Percentiles rank a stretch among this genome's conserved stretches.
Evolutionary conservation across 2,888 invertebrate species (phyloP).

Genomic region (Epsilonema sp.): DNA sequence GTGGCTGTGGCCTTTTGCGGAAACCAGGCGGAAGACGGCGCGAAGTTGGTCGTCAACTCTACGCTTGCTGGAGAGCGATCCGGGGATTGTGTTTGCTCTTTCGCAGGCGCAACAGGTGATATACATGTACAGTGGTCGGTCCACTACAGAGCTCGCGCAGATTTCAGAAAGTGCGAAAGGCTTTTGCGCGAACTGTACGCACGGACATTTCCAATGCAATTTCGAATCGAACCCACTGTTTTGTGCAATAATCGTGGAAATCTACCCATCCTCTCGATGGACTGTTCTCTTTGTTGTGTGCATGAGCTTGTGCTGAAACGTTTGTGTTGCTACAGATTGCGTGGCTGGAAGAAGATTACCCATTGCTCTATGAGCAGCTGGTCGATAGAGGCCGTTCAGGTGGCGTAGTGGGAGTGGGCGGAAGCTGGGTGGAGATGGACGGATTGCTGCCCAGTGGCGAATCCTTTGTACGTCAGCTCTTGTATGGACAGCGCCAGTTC

Average conservation of each 20-base stretch:
- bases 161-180: too few species aligned
- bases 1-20: conserved; percentile 39
- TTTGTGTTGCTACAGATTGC: too few species aligned
- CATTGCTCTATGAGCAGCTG: conserved; percentile 30
- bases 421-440: conserved; percentile 39
- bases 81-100: conserved; percentile 33
- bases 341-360: conserved; percentile 37
- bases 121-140: too few species aligned
- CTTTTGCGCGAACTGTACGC: too few species aligned
- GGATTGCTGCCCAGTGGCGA: conserved; percentile 34
- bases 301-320: too few species aligned
- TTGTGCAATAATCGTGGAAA: too few species aligned
- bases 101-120: conserved; percentile 31
- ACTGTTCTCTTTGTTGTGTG: too few species aligned
- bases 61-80: conserved; percentile 34
- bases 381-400: conserved; percentile 14
- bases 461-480: conserved; percentile 36
- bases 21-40: conserved; percentile 37
- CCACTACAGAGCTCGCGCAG: too few species aligned
- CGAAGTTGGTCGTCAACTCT: conserved; percentile 35
- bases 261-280: too few species aligned
- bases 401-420: conserved; percentile 37
- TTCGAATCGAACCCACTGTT: too few species aligned
- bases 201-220: too few species aligned
- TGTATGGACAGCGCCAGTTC: conserved; percentile 36